Evolutionary conservation across 2,113 vertebrate species (phyloP).

Genomic region (Rhinoptilus africanus): DNA sequence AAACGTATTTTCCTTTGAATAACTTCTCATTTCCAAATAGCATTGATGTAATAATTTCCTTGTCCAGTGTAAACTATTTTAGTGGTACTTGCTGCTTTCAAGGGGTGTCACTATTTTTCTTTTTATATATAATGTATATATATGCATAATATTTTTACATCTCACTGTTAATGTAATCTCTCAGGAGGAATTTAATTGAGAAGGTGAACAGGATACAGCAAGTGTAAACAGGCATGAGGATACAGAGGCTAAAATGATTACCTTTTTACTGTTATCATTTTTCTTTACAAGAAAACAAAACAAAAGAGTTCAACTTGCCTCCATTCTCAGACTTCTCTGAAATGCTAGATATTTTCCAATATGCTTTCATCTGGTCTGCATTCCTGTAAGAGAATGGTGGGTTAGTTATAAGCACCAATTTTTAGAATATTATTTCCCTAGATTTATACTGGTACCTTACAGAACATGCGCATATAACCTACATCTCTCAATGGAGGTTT

Average conservation of each 20-base stretch:
- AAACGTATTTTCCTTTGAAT: background rate
- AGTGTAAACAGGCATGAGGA: background rate
- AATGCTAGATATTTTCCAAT: conserved; percentile 89
- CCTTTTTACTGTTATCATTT: background rate
- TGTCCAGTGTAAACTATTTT: background rate
- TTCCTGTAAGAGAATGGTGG: conserved; percentile 76
- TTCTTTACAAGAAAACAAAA: background rate
- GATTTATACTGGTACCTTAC: background rate
- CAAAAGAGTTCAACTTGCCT: conserved; percentile 69
- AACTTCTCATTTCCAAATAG: background rate
- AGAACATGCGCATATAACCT: background rate
- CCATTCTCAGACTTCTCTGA: conserved; percentile 92
- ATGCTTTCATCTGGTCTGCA: conserved; percentile 87
- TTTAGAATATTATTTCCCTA: background rate
- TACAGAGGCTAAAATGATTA: background rate
- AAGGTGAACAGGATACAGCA: background rate
- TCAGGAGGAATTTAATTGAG: background rate
- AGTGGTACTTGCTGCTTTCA: background rate
- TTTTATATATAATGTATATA: too few relatives aligned
- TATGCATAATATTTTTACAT: background rate
- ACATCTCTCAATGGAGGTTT: background rate
- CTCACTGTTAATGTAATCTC: background rate
- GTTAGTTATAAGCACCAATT: background rate
- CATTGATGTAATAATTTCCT: background rate
- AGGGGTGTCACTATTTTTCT: background rate